Conservation (phyloP, 1,140 invertebrate genomes). For the Neuroterus valhalla region DNA sequence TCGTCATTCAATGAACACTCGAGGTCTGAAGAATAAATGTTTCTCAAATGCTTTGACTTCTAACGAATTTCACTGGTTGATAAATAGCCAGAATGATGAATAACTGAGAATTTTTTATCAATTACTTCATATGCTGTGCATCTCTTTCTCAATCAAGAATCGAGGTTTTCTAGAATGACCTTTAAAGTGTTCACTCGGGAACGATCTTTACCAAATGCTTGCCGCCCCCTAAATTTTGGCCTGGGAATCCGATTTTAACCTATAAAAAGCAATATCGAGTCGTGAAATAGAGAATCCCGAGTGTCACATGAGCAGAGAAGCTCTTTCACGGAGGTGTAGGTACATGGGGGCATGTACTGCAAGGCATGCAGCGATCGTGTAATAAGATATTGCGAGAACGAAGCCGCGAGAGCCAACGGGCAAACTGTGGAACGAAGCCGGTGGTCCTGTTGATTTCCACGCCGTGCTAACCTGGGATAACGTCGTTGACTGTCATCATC, state of each 20-base stretch:
- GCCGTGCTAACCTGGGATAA: slow-evolving; percentile 32
- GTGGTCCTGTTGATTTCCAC: slow-evolving; percentile 50
- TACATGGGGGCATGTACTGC: slow-evolving; percentile 30
- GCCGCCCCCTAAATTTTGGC: too few species aligned
- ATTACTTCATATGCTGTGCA: too few species aligned
- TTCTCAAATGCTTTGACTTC: too few species aligned
- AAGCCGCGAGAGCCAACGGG: slow-evolving; percentile 49
- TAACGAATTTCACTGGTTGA: too few species aligned
- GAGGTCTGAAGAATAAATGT: too few species aligned
- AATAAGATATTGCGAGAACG: slow-evolving; percentile 60
- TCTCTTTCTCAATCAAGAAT: too few species aligned
- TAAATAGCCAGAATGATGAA: too few species aligned
- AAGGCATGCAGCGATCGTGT: slow-evolving; percentile 54
- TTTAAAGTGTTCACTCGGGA: too few species aligned
- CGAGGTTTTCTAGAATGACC: not conserved
- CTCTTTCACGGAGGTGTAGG: not conserved
- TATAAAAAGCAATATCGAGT: not conserved
- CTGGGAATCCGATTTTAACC: not conserved
- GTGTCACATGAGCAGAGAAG: not conserved
- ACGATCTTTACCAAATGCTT: too few species aligned
- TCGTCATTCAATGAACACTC: too few species aligned
- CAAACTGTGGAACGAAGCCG: slow-evolving; percentile 44
- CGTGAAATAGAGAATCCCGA: too few species aligned
- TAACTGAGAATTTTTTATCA: too few species aligned
- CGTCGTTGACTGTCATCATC: slow-evolving; percentile 38